Evolutionary conservation across 2,113 vertebrate genomes (phyloP).

Genomic region (Gnathonemus longibarbis): DNA sequence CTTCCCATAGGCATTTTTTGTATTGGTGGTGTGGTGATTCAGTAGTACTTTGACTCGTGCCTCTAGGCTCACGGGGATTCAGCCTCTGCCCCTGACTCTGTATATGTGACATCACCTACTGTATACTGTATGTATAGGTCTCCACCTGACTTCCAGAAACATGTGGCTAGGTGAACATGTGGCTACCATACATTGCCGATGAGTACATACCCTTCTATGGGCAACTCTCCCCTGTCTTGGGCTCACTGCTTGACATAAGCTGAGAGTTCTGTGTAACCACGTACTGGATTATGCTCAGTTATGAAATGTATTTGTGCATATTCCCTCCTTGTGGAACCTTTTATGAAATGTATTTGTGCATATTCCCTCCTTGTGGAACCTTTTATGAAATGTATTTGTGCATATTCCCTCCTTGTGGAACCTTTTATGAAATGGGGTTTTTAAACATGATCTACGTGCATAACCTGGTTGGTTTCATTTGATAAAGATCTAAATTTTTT

Average conservation of each 20-base stretch:
- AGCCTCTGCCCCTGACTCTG: not conserved
- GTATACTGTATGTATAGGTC: not conserved
- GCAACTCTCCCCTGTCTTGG: not conserved
- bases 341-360: not conserved
- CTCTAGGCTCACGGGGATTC: not conserved
- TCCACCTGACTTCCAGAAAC: not conserved
- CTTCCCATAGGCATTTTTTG: not conserved
- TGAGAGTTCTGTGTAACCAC: not conserved
- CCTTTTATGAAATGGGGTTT: not conserved
- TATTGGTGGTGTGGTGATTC: not conserved
- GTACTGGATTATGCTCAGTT: not conserved
- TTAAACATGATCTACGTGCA: not conserved
- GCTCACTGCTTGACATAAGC: not conserved
- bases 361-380: not conserved
- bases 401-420: not conserved
- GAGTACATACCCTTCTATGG: not conserved
- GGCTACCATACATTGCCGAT: not conserved
- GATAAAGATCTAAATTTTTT: not conserved
- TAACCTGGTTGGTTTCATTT: not conserved
- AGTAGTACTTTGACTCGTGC: not conserved
- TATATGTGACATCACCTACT: not conserved
- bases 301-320: not conserved
- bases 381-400: not conserved
- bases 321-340: not conserved
- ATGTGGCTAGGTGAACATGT: not conserved